Evolutionary conservation across 2,888 invertebrate genomes (phyloP).

Genomic region (Monochamus alternatus): DNA sequence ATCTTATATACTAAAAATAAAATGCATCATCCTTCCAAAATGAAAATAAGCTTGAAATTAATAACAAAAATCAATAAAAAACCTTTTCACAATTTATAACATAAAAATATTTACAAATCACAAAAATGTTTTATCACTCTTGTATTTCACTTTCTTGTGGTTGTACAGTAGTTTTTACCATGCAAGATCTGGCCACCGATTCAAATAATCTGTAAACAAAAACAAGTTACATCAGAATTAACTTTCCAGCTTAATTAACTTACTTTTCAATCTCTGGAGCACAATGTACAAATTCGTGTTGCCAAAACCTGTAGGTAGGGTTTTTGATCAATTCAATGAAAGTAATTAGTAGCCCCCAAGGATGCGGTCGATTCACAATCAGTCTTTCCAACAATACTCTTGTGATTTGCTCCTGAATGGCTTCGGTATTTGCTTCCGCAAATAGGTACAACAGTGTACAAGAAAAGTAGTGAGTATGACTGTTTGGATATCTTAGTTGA

Average conservation of each 20-base stretch:
- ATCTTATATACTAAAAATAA: conserved; percentile 56
- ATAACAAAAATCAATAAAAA: conserved; percentile 52
- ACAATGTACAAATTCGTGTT: conserved; percentile 99
- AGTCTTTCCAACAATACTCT: conserved; percentile 95
- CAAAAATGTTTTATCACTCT: conserved; percentile 74
- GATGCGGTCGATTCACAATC: conserved; percentile 98
- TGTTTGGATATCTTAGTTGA: conserved; percentile 98
- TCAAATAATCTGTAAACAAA: conserved; percentile 86
- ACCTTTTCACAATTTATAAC: conserved; percentile 45
- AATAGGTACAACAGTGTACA: conserved; percentile 97
- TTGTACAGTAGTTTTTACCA: conserved; percentile 83
- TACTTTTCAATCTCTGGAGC: conserved; percentile 99
- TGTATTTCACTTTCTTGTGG: conserved; percentile 78
- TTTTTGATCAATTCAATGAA: conserved; percentile 99
- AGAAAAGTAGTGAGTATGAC: conserved; percentile 99
- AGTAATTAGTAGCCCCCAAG: conserved; percentile 98
- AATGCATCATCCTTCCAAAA: conserved; percentile 53
- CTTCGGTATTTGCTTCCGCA: conserved; percentile 97
- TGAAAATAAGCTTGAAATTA: conserved; percentile 49
- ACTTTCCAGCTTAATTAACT: conserved; percentile 68
- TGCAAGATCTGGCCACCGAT: conserved; percentile 96
- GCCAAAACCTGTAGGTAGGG: conserved; percentile 98
- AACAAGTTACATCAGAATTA: conserved; percentile 31
- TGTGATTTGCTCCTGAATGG: conserved; percentile 98
- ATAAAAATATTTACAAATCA: conserved; percentile 62